A percentile compares a stretch with the other conserved stretches of the same genome.
These are phyloP conservation scores for Aurelia coerulea DNA, from an alignment of 30 jellyfish, hydroid and myxozoan species.

Conservation along the genomic window DNA sequence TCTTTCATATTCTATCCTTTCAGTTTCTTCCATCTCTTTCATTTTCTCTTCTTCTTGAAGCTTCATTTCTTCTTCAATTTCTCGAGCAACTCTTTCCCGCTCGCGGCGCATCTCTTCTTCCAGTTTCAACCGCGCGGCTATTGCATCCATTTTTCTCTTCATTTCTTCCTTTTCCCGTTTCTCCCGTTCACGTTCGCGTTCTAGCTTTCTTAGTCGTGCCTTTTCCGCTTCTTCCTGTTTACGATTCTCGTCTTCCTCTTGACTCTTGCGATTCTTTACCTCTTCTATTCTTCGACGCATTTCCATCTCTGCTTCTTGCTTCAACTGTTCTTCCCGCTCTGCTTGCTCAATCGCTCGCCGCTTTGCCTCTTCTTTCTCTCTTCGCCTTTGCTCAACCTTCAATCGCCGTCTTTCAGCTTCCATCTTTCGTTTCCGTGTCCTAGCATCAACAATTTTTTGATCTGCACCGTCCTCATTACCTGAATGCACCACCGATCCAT, in stretches of 20 bases:
- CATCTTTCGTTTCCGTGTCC: constrained; percentile 55
- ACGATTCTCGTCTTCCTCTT: constrained; percentile 68
- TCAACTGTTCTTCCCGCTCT: constrained; percentile 73
- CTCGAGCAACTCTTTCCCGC: constrained; percentile 70
- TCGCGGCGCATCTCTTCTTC: constrained; percentile 69
- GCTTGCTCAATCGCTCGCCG: constrained; percentile 62
- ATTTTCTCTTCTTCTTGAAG: constrained; percentile 82
- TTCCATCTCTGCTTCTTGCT: constrained; percentile 72
- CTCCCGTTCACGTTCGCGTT: constrained; percentile 56
- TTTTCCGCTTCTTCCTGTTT: constrained; percentile 53
- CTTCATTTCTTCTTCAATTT: constrained; percentile 67
- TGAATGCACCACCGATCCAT: constrained; percentile 31
- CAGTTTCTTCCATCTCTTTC: constrained; percentile 73
- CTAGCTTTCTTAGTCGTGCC: constrained; percentile 46
- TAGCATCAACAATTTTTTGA: constrained; percentile 53
- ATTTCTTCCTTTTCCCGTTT: constrained; percentile 63
- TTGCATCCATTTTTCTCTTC: constrained; percentile 65
- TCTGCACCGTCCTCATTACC: constrained; percentile 44
- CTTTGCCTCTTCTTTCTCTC: constrained; percentile 76
- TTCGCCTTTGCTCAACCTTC: constrained; percentile 66
- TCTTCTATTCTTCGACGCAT: constrained; percentile 75
- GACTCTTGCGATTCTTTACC: constrained; percentile 26
- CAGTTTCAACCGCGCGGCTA: constrained; percentile 50
- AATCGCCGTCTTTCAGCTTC: constrained; percentile 84
- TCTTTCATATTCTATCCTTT: constrained; percentile 54